phyloP scores from a whole-genome alignment of 2,888 invertebrate species.

The Protophormia terraenovae region DNA sequence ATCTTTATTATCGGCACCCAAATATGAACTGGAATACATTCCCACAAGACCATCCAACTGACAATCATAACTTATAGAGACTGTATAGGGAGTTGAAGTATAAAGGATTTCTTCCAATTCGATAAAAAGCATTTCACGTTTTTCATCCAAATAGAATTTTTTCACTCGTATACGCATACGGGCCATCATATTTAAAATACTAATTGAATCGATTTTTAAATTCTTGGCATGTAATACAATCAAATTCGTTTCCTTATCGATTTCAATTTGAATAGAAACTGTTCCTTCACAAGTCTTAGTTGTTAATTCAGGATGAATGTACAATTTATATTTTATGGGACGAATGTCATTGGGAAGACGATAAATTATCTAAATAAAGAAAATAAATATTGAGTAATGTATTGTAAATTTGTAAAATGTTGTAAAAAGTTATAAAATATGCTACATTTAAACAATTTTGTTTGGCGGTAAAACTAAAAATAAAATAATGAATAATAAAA shows the following conservation, averaged over 20 bases:
- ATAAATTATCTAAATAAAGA: constrained; percentile 72
- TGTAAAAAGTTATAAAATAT: not conserved
- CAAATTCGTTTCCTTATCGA: constrained; percentile 73
- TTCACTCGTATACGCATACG: constrained; percentile 77
- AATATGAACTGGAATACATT: constrained; percentile 87
- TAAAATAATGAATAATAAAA: too few species aligned
- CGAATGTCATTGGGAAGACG: constrained; percentile 75
- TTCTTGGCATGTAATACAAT: constrained; percentile 76
- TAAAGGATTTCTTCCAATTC: constrained; percentile 77
- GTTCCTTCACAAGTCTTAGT: constrained; percentile 73
- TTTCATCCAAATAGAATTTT: constrained; percentile 72
- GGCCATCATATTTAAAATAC: constrained; percentile 76
- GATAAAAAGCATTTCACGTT: constrained; percentile 81
- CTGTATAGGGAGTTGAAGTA: constrained; percentile 80
- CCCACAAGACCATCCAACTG: constrained; percentile 87
- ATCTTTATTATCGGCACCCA: constrained; percentile 75
- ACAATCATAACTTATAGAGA: constrained; percentile 85
- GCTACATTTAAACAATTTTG: not conserved
- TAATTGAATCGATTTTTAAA: constrained; percentile 73
- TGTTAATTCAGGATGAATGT: constrained; percentile 73
- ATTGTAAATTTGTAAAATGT: not conserved
- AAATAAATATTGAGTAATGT: not conserved
- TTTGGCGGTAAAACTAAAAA: not conserved
- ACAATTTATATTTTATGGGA: constrained; percentile 75
- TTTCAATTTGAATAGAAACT: constrained; percentile 76